phyloP scores from a whole-genome alignment of 2,113 vertebrate genomes.

The Colaptes auratus region DNA sequence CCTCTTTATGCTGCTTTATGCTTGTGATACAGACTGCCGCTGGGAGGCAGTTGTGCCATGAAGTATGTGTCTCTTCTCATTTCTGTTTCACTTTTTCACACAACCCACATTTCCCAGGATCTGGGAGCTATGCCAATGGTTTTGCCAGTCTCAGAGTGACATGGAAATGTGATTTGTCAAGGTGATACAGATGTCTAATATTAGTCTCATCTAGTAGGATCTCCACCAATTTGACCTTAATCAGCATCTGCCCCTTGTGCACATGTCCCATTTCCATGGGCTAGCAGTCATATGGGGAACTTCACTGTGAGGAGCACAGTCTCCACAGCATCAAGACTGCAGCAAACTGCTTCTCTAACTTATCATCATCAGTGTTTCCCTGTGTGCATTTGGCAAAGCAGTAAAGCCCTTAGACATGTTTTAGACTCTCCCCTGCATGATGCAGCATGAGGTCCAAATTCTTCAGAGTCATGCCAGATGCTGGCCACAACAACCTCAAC shows the following conservation, averaged over 20 bases:
- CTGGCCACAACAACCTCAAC: neutral
- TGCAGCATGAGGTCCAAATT: neutral
- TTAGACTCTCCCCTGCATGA: neutral
- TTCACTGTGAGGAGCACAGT: fast-evolving
- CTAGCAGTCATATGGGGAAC: neutral
- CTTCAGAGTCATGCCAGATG: neutral
- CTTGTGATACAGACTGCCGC: fast-evolving
- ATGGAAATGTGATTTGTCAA: neutral
- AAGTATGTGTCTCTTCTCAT: neutral
- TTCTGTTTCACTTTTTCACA: neutral
- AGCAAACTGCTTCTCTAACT: neutral
- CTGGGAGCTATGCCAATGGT: neutral
- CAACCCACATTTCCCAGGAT: neutral
- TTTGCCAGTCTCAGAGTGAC: neutral
- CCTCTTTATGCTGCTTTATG: neutral
- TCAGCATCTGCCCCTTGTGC: neutral
- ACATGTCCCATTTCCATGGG: fast-evolving
- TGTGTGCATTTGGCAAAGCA: neutral
- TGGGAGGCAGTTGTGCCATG: neutral
- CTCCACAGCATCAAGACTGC: neutral
- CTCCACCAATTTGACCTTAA: neutral
- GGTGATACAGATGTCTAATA: neutral
- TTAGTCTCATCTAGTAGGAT: neutral
- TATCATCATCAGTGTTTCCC: neutral
- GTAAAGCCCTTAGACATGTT: neutral